Evolutionary conservation across 2,888 invertebrate genomes (phyloP).

Genomic region (Hyposoter dolosus): DNA sequence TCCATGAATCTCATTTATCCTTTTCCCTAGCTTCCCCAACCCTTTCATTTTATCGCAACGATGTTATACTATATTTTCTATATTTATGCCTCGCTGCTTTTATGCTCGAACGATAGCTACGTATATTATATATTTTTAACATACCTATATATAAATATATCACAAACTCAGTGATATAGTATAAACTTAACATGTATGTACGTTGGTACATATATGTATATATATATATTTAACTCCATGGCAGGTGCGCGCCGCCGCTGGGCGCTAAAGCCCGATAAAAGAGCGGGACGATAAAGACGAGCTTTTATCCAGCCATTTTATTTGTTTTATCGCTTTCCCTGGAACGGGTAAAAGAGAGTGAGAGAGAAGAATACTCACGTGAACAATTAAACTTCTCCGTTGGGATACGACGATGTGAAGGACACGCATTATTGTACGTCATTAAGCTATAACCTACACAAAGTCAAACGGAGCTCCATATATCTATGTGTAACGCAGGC

Average conservation of each 20-base stretch:
- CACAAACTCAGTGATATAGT: conserved; percentile 50
- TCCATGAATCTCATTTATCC: conserved; percentile 28
- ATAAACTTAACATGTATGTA: conserved; percentile 32
- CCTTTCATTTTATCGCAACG: conserved; percentile 53
- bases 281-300: conserved; percentile 71
- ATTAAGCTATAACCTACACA: conserved; percentile 51
- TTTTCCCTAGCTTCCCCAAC: conserved; percentile 22
- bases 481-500: neutral
- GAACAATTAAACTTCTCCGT: conserved; percentile 56
- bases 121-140: conserved; percentile 9
- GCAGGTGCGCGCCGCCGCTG: conserved; percentile 57
- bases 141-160: conserved; percentile 35
- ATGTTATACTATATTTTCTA: conserved; percentile 51
- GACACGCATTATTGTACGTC: conserved; percentile 65
- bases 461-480: neutral
- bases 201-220: conserved; percentile 9
- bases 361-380: conserved; percentile 23
- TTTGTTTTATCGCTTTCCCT: conserved; percentile 70
- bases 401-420: conserved; percentile 51
- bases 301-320: conserved; percentile 72
- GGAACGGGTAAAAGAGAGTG: conserved; percentile 22
- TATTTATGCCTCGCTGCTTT: conserved; percentile 58
- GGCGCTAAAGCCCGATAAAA: conserved; percentile 69
- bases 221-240: conserved; percentile 36
- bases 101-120: conserved; percentile 60